Percentiles rank a stretch among this genome's conserved stretches.
Conservation (phyloP, 2,888 invertebrate genomes). For the Drosophila peninsularis region DNA sequence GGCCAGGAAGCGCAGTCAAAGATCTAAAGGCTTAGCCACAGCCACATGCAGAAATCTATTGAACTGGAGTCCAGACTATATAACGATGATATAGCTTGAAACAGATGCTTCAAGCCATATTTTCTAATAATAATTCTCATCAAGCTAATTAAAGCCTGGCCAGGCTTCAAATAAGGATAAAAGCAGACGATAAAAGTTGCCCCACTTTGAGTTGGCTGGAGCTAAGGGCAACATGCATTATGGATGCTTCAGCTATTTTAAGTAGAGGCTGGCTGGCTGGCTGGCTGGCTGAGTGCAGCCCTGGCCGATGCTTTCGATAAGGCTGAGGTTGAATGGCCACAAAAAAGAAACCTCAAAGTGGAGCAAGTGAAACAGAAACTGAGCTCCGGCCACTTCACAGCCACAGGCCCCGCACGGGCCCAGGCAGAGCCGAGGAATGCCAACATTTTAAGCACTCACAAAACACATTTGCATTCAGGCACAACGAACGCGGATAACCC, state of each 20-base stretch:
- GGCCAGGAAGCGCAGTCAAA: background rate
- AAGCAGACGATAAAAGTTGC: slow-evolving; percentile 6
- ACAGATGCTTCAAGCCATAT: too few relatives aligned
- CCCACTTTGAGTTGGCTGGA: background rate
- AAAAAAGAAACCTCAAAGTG: slow-evolving; percentile 14
- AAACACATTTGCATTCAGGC: slow-evolving; percentile 52
- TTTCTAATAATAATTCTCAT: background rate
- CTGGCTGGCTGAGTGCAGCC: background rate
- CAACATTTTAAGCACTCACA: slow-evolving; percentile 49
- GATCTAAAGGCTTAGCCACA: background rate
- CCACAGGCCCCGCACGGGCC: background rate
- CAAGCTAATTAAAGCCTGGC: background rate
- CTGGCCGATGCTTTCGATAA: slow-evolving; percentile 4
- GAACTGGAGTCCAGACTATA: background rate
- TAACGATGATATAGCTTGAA: too few relatives aligned
- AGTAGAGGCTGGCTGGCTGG: background rate
- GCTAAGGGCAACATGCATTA: slow-evolving; percentile 4
- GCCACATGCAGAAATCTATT: background rate
- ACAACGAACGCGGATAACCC: slow-evolving; percentile 50
- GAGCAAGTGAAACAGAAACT: slow-evolving; percentile 48
- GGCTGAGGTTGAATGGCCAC: slow-evolving; percentile 25
- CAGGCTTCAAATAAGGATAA: slow-evolving; percentile 1
- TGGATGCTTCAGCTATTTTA: slow-evolving; percentile 9
- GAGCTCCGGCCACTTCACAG: slow-evolving; percentile 23
- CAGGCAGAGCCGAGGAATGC: slow-evolving; percentile 31